These are phyloP conservation scores for Lanistes nyassanus DNA, from an alignment of 1,140 invertebrate genomes.

Conservation along the genomic window DNA sequence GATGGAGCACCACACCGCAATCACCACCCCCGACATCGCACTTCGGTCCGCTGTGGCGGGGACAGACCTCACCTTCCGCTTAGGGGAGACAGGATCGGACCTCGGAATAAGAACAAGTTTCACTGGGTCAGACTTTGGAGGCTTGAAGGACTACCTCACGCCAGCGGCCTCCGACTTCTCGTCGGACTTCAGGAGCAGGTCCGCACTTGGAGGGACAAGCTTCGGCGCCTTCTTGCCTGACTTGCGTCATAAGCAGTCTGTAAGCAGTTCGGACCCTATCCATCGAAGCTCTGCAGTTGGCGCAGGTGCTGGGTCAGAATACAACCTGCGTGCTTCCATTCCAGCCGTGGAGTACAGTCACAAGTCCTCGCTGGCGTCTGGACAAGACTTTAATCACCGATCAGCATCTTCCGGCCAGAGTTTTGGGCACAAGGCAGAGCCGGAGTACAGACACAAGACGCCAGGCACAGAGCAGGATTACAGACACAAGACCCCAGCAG, in stretches of 20 bases:
- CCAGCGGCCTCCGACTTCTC: no score
- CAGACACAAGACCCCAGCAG: not conserved
- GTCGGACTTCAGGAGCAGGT: no score
- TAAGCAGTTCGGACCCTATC: no score
- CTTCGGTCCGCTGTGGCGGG: conserved; percentile 8
- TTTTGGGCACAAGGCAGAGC: conserved; percentile 5
- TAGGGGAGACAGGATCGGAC: conserved; percentile 11
- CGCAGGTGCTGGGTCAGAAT: no score
- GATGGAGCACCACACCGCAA: conserved; percentile 18
- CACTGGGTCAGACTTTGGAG: not conserved
- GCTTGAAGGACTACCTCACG: conserved; percentile 6
- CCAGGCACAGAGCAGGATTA: not conserved
- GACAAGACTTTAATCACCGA: conserved; percentile 11
- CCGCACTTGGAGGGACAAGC: no score
- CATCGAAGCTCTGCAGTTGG: no score
- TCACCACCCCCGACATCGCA: conserved; percentile 1
- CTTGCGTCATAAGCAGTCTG: no score
- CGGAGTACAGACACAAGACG: not conserved
- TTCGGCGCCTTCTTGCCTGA: no score
- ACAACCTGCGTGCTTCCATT: no score
- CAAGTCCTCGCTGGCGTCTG: not conserved
- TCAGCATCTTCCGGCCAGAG: not conserved
- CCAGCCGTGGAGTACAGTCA: not conserved
- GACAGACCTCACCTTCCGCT: conserved; percentile 6
- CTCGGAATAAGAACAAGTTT: not conserved